phyloP scores from a whole-genome alignment of 2,113 vertebrate genomes.

The Meriones unguiculatus region DNA sequence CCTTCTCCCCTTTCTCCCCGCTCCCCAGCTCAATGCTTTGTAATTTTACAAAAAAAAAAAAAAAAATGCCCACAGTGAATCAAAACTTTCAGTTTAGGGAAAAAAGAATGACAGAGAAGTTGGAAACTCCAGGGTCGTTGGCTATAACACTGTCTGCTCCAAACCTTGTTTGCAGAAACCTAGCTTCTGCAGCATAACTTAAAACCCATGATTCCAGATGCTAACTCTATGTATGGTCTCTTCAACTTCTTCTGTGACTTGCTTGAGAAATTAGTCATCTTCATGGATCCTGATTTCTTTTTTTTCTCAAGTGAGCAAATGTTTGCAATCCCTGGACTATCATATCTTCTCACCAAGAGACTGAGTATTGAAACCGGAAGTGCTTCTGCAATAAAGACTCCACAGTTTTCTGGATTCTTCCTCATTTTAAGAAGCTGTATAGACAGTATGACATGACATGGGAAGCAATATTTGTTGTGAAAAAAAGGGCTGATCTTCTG shows the following conservation, averaged over 20 bases:
- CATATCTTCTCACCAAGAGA: not conserved
- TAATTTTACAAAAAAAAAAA: not conserved
- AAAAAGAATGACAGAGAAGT: not conserved
- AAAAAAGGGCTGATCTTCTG: not conserved
- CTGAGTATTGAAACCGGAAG: not conserved
- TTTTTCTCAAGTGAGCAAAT: not conserved
- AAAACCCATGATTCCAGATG: not conserved
- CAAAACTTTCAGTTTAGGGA: not conserved
- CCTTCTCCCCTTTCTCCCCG: not conserved
- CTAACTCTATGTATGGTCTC: not conserved
- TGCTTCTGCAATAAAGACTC: not conserved
- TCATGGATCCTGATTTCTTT: not conserved
- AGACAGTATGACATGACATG: not conserved
- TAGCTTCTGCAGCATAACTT: not conserved
- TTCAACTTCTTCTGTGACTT: not conserved
- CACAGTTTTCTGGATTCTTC: not conserved
- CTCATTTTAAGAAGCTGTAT: conserved; percentile 1
- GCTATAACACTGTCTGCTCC: not conserved
- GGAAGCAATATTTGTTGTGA: not conserved
- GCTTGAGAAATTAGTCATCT: not conserved
- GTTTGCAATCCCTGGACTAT: not conserved
- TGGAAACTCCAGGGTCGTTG: not conserved
- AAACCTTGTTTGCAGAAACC: not conserved
- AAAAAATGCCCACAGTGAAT: not conserved
- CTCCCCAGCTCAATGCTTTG: not conserved